phyloP scores from a whole-genome alignment of 1,140 invertebrate species.

The Drosophila elegans region DNA sequence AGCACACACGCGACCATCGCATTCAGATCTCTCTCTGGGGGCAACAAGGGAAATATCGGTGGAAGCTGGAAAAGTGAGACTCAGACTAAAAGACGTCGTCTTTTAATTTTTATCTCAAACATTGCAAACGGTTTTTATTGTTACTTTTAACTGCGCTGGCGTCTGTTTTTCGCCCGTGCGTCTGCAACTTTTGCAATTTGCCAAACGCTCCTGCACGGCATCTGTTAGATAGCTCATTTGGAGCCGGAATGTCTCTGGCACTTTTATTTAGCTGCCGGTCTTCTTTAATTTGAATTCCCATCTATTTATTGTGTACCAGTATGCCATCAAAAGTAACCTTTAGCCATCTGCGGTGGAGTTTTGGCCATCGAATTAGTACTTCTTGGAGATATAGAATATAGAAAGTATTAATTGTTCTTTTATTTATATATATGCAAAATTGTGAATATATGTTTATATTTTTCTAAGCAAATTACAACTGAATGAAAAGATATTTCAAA shows the following conservation, averaged over 20 bases:
- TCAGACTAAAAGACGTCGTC: slow-evolving; percentile 75
- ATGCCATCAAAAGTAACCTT: not conserved
- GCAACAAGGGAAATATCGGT: slow-evolving; percentile 3
- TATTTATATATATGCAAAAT: too few species aligned
- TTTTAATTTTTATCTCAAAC: slow-evolving; percentile 83
- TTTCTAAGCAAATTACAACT: too few species aligned
- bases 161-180: slow-evolving; percentile 56
- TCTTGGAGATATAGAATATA: too few species aligned
- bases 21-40: slow-evolving; percentile 22
- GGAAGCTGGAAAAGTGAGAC: slow-evolving; percentile 10
- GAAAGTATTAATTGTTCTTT: too few species aligned
- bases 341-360: not conserved
- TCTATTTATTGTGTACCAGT: slow-evolving; percentile 56
- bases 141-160: slow-evolving; percentile 77
- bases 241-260: slow-evolving; percentile 15
- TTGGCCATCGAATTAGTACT: not conserved
- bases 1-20: slow-evolving; percentile 67
- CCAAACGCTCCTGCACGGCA: slow-evolving; percentile 64
- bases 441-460: too few species aligned
- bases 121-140: slow-evolving; percentile 83
- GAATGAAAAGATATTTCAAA: too few species aligned
- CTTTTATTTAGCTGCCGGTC: slow-evolving; percentile 36
- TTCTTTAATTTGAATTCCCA: slow-evolving; percentile 74
- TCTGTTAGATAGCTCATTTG: slow-evolving; percentile 55
- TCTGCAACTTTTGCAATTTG: slow-evolving; percentile 71